Conservation (phyloP, 2,888 invertebrate species). For the Erebia epiphron region DNA sequence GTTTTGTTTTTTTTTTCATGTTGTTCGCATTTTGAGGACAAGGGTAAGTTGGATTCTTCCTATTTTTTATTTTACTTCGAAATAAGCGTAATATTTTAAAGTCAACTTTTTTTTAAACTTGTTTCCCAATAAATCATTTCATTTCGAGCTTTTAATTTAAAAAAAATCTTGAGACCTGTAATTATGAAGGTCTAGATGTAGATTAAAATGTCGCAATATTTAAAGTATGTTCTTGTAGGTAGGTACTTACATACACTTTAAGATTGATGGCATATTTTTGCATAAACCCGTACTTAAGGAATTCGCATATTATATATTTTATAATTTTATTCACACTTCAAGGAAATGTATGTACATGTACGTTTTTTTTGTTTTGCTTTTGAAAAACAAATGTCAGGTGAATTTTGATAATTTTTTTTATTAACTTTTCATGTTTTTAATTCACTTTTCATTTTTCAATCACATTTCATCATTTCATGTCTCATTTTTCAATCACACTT, state of each 20-base stretch:
- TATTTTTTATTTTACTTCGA: conserved; percentile 7
- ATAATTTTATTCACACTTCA: no score
- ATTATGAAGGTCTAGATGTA: background rate
- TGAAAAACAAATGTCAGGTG: no score
- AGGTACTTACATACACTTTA: background rate
- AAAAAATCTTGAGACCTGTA: background rate
- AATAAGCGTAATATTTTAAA: background rate
- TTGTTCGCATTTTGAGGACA: conserved; percentile 20
- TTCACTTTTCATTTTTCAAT: no score
- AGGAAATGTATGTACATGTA: no score
- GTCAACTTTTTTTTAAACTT: background rate
- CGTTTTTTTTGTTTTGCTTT: no score
- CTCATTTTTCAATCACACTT: no score
- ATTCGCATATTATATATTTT: no score
- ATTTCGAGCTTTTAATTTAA: no score
- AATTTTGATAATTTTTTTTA: no score
- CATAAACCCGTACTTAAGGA: background rate
- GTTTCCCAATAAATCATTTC: background rate
- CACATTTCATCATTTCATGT: no score
- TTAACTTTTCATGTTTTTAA: no score
- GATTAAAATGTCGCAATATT: conserved; percentile 1
- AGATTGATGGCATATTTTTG: background rate
- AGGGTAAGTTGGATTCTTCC: conserved; percentile 31
- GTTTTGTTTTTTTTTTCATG: conserved; percentile 24
- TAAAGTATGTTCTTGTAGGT: background rate